A percentile compares a stretch with the other conserved stretches of the same genome.
phyloP scores from a whole-genome alignment of 2,888 invertebrate genomes.

The Eugnorisma glareosa region DNA sequence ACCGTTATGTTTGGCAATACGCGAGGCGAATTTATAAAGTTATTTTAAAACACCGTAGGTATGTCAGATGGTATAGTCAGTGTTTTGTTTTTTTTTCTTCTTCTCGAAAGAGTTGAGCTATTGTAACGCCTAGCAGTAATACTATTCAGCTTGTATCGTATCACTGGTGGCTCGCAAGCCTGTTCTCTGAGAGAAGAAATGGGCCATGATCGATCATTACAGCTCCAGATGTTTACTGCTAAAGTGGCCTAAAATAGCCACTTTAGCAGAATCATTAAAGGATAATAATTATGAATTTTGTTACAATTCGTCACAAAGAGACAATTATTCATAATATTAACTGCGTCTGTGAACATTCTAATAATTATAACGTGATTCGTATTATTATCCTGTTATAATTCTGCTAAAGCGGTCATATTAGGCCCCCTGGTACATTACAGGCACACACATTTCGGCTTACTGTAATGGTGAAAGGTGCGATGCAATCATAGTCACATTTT shows the following conservation, averaged over 20 bases:
- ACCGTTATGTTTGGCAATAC: constrained; percentile 53
- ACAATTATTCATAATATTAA: too few species aligned
- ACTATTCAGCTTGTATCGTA: background rate
- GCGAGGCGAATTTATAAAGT: constrained; percentile 47
- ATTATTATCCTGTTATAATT: too few species aligned
- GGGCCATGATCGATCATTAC: background rate
- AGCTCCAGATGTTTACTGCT: background rate
- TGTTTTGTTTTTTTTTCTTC: background rate
- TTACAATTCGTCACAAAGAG: too few species aligned
- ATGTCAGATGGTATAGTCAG: background rate
- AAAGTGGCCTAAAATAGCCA: too few species aligned
- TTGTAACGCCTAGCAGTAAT: background rate
- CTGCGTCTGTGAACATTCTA: too few species aligned
- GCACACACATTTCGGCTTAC: background rate
- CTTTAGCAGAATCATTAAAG: too few species aligned
- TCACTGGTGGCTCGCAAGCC: background rate
- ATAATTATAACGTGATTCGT: too few species aligned
- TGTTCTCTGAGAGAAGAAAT: background rate
- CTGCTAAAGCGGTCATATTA: too few species aligned
- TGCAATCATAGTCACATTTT: background rate
- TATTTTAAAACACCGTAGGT: constrained; percentile 46
- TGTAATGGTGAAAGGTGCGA: background rate
- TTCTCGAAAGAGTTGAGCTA: background rate
- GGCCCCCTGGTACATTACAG: background rate
- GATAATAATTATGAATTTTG: too few species aligned